A percentile compares a stretch with the other conserved stretches of the same genome.
These are phyloP conservation scores for Poeciliopsis prolifica DNA, from an alignment of 2,113 vertebrate species.

Conservation along the genomic window DNA sequence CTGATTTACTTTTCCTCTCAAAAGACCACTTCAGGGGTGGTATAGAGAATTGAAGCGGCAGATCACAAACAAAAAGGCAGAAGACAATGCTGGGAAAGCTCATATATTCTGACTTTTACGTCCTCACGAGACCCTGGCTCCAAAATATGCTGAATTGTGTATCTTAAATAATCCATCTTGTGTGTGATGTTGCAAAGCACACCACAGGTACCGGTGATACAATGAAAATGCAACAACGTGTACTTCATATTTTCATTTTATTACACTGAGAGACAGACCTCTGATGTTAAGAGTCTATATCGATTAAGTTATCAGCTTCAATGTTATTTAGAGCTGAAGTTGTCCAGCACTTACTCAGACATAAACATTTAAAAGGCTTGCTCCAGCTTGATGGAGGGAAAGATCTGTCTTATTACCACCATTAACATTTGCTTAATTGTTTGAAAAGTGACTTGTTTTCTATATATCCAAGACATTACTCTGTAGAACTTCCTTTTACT, in stretches of 20 bases:
- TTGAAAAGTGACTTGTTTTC: not conserved
- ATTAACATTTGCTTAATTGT: not conserved
- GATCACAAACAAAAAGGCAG: not conserved
- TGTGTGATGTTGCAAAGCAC: not conserved
- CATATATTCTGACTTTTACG: not conserved
- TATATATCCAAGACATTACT: too few relatives aligned
- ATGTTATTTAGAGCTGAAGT: not conserved
- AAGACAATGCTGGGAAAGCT: not conserved
- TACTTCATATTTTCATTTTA: not conserved
- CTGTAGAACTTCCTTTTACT: not conserved
- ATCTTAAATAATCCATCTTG: not conserved
- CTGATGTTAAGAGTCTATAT: not conserved
- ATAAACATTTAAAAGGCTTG: not conserved
- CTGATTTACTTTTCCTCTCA: slow-evolving; percentile 1
- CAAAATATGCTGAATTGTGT: not conserved
- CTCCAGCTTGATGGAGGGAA: not conserved
- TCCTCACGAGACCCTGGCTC: too few relatives aligned
- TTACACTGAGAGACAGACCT: not conserved
- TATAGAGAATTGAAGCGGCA: not conserved
- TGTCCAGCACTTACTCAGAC: not conserved
- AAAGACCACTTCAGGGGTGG: not conserved
- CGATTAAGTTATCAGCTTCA: not conserved
- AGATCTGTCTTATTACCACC: not conserved
- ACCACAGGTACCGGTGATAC: not conserved
- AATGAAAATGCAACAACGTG: not conserved